A percentile compares a stretch with the other conserved stretches of the same genome.
Evolutionary conservation across 2,797 vertebrate genomes (phyloP).

Genomic region (Oceanodroma leucorhoa): DNA sequence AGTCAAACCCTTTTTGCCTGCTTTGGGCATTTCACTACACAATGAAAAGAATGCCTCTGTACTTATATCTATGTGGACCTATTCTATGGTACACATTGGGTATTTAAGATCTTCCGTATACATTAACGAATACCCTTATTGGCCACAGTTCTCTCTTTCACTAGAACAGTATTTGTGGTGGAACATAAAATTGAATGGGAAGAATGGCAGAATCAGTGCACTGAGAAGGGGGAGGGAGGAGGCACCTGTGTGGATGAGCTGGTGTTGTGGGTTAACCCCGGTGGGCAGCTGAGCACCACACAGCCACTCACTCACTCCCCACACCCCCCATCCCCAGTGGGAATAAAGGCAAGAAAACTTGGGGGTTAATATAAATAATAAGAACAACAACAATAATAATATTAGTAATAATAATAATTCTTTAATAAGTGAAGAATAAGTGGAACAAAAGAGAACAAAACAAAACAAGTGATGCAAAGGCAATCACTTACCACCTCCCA

Average conservation of each 20-base stretch:
- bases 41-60: neutral
- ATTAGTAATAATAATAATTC: neutral
- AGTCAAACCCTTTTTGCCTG: neutral
- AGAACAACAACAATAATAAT: rapidly evolving
- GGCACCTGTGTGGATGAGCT: rapidly evolving
- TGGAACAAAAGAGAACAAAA: neutral
- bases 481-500: neutral
- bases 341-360: neutral
- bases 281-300: neutral
- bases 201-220: neutral
- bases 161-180: neutral
- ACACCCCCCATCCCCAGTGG: rapidly evolving
- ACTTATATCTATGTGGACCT: neutral
- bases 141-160: neutral
- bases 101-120: neutral
- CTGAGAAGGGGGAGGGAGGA: neutral
- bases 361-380: neutral
- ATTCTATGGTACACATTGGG: neutral
- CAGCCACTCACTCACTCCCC: neutral
- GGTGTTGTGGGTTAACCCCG: rapidly evolving
- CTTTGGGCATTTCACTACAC: neutral
- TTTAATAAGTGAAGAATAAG: neutral
- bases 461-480: neutral
- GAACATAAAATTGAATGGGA: neutral
- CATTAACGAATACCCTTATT: rapidly evolving